Conservation (phyloP, 2,888 invertebrate species). For the Urechis unicinctus region DNA sequence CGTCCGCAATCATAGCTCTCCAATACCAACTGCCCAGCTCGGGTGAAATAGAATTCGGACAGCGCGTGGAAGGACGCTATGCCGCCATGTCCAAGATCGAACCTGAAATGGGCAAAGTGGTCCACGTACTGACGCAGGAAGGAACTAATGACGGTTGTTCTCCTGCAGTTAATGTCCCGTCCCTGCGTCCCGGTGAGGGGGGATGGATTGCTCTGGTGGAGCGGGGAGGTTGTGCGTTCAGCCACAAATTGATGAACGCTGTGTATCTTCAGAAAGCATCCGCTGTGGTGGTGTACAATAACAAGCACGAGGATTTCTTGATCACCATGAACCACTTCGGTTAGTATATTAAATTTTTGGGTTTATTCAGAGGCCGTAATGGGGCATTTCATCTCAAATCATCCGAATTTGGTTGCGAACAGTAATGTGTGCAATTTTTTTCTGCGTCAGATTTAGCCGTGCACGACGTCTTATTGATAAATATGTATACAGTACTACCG, state of each 20-base stretch:
- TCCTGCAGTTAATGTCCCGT: background rate
- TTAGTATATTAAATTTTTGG: too few relatives aligned
- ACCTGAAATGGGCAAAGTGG: conserved; percentile 1
- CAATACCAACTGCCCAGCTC: background rate
- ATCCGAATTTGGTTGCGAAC: too few relatives aligned
- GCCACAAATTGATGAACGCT: conserved; percentile 3
- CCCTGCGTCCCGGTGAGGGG: background rate
- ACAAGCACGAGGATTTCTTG: background rate
- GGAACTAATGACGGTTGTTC: conserved; percentile 4
- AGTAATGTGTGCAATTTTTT: too few relatives aligned
- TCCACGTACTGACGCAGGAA: conserved; percentile 1
- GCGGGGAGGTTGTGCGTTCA: conserved; percentile 6
- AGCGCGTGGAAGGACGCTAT: background rate
- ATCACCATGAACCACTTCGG: conserved; percentile 2
- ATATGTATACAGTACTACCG: too few relatives aligned
- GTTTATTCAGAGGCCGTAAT: too few relatives aligned
- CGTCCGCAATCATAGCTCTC: background rate
- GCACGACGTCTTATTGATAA: too few relatives aligned
- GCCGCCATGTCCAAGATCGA: background rate
- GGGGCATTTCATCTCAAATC: too few relatives aligned
- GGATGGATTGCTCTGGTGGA: conserved; percentile 8
- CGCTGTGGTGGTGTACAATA: conserved; percentile 9
- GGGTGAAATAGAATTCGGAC: background rate
- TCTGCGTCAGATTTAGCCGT: too few relatives aligned
- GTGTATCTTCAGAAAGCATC: conserved; percentile 4